Base-by-base conservation (phyloP, 2,113 vertebrate species). In the Solenodon paradoxus region DNA sequence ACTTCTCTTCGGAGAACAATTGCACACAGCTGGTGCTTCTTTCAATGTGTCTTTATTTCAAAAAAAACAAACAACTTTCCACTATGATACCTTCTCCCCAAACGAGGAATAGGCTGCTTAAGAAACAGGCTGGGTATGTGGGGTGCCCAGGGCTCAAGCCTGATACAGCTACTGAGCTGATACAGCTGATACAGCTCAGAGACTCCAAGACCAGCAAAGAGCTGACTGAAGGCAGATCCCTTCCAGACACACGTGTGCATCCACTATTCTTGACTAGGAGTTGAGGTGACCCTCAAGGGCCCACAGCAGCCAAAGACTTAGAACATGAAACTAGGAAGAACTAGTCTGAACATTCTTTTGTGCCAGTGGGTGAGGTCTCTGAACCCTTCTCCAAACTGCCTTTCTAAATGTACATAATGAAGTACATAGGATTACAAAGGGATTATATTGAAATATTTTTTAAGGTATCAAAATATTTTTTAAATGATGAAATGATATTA, bases 221-320 rank as follows among this genome's bases (percentile, higher is more conserved):
- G n/a, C 64, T 64, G 0, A 1, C 15, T 45, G 49, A 84, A 72
- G 11, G 55, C 40, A 64, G 30, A 49, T 28, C 51, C 57, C 74
- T 30, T 45, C n/a, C 1, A 8, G 49, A 42, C n/a, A 17, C 5
- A 12, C 7, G 0, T 9, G 13, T 1, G 0, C 8, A 4, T 30
- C 13, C 32, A 28, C 22, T 12, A n/a, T n/a, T 30, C 53, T 15
- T 40, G 9, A 9, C 13, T 24, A 47, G 13, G 17, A 47, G 0
- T 12, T 2, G 64, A 49, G 24, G 49, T 26, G 13, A 16, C 24
- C 49, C 30, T 16, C 24, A 49, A 68, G 17, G 35, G 59, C 30
- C 28, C 40, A 74, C 38, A 55, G 26, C 8, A 40, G 69, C 32
- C 32, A 42, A 32, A 12, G 55, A 26, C 72, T 59, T 15, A 2